A percentile compares a stretch with the other conserved stretches of the same genome.
Evolutionary conservation across 2,797 vertebrate genomes (phyloP).

Genomic region (Sus cebifrons): DNA sequence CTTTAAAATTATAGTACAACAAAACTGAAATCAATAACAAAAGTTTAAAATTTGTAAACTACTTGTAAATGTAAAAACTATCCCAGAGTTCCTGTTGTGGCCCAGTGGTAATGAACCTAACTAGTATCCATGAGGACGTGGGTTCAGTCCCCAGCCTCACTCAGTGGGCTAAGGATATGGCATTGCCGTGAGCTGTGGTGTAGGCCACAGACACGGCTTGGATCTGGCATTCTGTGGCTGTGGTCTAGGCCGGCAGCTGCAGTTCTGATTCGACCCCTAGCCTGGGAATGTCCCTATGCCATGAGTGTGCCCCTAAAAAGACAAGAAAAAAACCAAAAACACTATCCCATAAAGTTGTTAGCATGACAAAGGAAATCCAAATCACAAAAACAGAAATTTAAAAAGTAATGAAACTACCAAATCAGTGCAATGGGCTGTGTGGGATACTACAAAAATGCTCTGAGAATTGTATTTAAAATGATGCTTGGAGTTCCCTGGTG

Average conservation of each 20-base stretch:
- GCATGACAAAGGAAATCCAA: not conserved
- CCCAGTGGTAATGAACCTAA: too few relatives aligned
- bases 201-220: too few relatives aligned
- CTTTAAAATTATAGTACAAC: not conserved
- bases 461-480: not conserved
- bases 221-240: too few relatives aligned
- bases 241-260: too few relatives aligned
- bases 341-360: not conserved
- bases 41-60: not conserved
- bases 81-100: not conserved
- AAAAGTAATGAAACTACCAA: not conserved
- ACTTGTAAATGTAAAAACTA: not conserved
- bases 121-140: too few relatives aligned
- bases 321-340: too few relatives aligned
- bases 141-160: too few relatives aligned
- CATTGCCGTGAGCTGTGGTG: too few relatives aligned
- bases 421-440: not conserved
- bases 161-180: too few relatives aligned
- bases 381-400: not conserved
- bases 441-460: not conserved
- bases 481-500: not conserved
- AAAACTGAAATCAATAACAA: slow-evolving; percentile 16
- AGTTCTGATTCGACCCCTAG: too few relatives aligned
- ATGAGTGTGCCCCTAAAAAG: too few relatives aligned
- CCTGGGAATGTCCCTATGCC: too few relatives aligned